Percentiles rank a stretch among this genome's conserved stretches.
Conservation (phyloP, 2,113 vertebrate genomes). For the Gymnorhina tibicen region DNA sequence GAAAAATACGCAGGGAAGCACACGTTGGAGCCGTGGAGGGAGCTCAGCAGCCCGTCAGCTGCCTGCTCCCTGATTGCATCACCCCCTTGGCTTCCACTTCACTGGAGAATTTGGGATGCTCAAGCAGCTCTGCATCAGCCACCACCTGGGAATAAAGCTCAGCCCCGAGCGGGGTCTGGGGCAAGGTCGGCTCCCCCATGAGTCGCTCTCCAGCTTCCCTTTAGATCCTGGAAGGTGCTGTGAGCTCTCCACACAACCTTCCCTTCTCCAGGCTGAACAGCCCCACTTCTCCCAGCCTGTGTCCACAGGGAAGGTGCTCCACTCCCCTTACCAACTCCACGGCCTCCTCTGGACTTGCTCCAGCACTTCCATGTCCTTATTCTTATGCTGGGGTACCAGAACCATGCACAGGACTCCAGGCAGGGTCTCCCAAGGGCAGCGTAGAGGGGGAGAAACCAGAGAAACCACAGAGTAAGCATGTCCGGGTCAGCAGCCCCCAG, state of each 20-base stretch:
- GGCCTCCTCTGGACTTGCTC: not conserved
- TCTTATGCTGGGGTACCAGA: not conserved
- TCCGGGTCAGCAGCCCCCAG: not conserved
- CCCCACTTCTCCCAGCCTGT: not conserved
- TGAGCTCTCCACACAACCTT: not conserved
- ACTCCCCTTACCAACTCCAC: not conserved
- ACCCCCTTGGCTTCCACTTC: not conserved
- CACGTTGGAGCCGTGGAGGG: not conserved
- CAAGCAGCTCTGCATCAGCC: not conserved
- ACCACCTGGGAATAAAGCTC: not conserved
- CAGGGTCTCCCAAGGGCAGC: not conserved
- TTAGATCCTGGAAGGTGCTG: not conserved
- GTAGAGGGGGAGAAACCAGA: not conserved
- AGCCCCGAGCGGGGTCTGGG: accelerated
- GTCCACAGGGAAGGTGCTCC: not conserved
- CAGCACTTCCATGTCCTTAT: not conserved
- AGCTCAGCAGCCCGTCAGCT: not conserved
- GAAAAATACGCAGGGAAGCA: not conserved
- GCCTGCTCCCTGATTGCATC: not conserved
- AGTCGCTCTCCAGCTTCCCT: not conserved
- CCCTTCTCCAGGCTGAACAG: not conserved
- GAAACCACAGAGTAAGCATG: accelerated
- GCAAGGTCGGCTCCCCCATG: accelerated
- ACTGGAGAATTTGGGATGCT: not conserved
- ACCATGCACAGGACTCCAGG: not conserved